These are phyloP conservation scores for Tetramorium simillimum DNA, from an alignment of 1,140 invertebrate genomes.

Conservation along the genomic window DNA sequence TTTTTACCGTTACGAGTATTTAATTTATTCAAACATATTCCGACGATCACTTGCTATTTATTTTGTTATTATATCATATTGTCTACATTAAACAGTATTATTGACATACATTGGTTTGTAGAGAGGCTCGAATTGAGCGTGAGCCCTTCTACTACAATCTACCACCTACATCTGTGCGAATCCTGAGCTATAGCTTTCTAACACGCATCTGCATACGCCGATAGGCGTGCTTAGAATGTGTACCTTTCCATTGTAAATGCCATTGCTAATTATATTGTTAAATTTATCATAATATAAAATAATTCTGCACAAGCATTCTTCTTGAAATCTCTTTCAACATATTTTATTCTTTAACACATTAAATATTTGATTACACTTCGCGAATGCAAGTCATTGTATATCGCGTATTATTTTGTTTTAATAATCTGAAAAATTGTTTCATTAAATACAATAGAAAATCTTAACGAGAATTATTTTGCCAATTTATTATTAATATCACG, in stretches of 20 bases:
- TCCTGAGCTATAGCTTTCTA: constrained; percentile 2
- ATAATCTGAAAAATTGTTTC: background rate
- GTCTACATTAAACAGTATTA: background rate
- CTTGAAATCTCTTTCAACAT: background rate
- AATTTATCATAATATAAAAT: background rate
- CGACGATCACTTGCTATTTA: background rate
- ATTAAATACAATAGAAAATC: background rate
- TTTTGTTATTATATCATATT: background rate
- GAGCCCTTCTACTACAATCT: background rate
- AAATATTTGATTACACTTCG: background rate
- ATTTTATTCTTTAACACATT: background rate
- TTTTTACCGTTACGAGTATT: background rate
- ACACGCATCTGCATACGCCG: background rate
- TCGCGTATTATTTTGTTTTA: background rate
- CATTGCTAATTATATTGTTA: background rate
- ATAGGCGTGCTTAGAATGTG: constrained; percentile 39
- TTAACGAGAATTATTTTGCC: background rate
- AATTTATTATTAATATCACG: background rate
- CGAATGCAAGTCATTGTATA: background rate
- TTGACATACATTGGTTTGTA: background rate
- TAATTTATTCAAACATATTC: background rate
- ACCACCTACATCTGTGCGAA: background rate
- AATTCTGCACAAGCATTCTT: background rate
- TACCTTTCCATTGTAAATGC: background rate
- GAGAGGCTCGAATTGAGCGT: constrained; percentile 5